Evolutionary conservation across 2,113 vertebrate species (phyloP).

Genomic region (Heliornis fulica): DNA sequence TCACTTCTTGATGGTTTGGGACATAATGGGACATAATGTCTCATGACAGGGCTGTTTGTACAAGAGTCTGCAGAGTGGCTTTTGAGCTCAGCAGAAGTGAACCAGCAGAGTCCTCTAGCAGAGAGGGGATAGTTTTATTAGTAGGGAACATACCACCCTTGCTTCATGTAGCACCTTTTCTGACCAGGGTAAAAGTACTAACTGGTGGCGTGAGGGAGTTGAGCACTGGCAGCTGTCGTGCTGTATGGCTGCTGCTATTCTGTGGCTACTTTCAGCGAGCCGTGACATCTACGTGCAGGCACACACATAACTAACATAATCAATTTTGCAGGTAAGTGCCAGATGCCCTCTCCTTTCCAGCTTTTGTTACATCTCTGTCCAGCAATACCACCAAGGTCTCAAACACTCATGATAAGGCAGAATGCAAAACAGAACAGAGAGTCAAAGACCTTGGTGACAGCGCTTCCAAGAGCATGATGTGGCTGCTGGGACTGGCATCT

Average conservation of each 20-base stretch:
- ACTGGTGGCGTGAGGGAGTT: neutral
- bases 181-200: neutral
- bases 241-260: neutral
- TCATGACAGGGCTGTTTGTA: neutral
- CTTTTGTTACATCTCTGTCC: neutral
- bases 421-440: neutral
- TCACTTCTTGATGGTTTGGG: neutral
- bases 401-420: neutral
- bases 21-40: neutral
- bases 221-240: accelerated
- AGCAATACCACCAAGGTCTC: neutral
- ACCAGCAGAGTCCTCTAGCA: neutral
- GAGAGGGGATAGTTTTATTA: neutral
- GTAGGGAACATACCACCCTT: neutral
- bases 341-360: neutral
- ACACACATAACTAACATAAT: neutral
- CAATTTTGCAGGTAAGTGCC: neutral
- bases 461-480: neutral
- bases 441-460: neutral
- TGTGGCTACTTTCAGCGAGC: neutral
- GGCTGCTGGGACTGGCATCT: neutral
- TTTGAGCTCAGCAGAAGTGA: neutral
- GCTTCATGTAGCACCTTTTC: neutral
- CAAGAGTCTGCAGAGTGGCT: neutral
- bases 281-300: neutral